Percentiles rank a stretch among this genome's conserved stretches.
These are phyloP conservation scores for Drosophila malerkotliana DNA, from an alignment of 1,140 invertebrate species.

Conservation along the genomic window DNA sequence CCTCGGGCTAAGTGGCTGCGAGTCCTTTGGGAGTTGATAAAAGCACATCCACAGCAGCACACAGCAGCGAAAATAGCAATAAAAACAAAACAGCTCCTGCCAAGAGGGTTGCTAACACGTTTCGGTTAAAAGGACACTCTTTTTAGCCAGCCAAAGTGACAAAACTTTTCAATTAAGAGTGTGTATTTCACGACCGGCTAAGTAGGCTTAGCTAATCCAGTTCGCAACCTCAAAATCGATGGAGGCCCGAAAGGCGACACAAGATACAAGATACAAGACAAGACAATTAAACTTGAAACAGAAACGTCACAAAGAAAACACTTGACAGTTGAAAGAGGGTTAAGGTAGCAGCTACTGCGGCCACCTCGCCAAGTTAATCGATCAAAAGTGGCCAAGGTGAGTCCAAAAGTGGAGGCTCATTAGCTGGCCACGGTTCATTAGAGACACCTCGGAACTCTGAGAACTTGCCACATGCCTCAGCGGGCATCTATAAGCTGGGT, in stretches of 20 bases:
- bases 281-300: conserved; percentile 79
- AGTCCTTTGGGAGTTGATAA: conserved; percentile 69
- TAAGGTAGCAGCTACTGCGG: conserved; percentile 50
- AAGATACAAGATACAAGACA: conserved; percentile 42
- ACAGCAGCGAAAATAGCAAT: conserved; percentile 10
- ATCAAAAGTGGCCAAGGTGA: conserved; percentile 49
- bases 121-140: conserved; percentile 14
- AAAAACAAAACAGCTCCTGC: conserved; percentile 20
- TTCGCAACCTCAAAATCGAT: conserved; percentile 61
- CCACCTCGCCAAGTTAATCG: conserved; percentile 56
- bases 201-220: conserved; percentile 48
- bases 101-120: conserved; percentile 34
- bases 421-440: conserved; percentile 61
- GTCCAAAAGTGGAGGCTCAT: conserved; percentile 30
- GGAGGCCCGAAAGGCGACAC: conserved; percentile 6
- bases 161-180: conserved; percentile 63
- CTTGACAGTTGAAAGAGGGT: conserved; percentile 57
- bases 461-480: conserved; percentile 34
- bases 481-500: not conserved
- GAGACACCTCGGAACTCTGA: conserved; percentile 3
- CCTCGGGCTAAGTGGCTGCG: conserved; percentile 64
- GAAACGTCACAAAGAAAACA: conserved; percentile 52
- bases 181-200: not conserved
- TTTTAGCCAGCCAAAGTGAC: conserved; percentile 9
- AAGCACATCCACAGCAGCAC: conserved; percentile 39